Evolutionary conservation across 2,888 invertebrate species (phyloP).

Genomic region (Dryobotodes eremita): DNA sequence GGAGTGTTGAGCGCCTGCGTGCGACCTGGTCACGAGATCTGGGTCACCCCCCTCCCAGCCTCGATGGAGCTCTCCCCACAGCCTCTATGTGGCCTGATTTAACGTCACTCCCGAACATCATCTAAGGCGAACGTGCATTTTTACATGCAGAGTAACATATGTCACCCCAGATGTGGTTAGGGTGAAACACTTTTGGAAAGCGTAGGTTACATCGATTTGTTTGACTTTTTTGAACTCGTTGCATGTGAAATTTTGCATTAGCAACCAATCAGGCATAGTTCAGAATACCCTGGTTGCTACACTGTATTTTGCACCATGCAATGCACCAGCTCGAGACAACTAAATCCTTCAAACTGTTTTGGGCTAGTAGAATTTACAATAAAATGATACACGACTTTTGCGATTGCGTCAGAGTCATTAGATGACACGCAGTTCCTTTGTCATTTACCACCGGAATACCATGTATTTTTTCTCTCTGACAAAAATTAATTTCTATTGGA

Average conservation of each 20-base stretch:
- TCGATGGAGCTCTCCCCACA: constrained; percentile 39
- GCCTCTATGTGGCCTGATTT: constrained; percentile 66
- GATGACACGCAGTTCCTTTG: constrained; percentile 5
- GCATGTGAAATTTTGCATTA: background rate
- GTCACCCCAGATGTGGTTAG: background rate
- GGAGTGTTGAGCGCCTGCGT: constrained; percentile 74
- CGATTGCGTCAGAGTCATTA: constrained; percentile 13
- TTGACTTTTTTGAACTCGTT: background rate
- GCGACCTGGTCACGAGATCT: constrained; percentile 84
- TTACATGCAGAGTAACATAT: constrained; percentile 20
- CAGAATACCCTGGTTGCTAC: background rate
- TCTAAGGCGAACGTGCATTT: constrained; percentile 41
- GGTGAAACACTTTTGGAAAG: background rate
- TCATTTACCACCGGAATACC: constrained; percentile 34
- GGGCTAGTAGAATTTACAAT: background rate
- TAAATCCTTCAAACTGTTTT: background rate
- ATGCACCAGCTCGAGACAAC: background rate
- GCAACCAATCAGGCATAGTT: background rate
- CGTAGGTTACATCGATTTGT: background rate
- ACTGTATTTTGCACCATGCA: background rate
- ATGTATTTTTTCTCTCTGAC: constrained; percentile 22
- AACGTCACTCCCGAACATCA: constrained; percentile 59
- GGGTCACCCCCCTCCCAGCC: constrained; percentile 75
- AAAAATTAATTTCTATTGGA: constrained; percentile 46
- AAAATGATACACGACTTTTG: background rate